Evolutionary conservation across 2,888 invertebrate species (phyloP), one percentile per base, ranked within the genome.

Genomic region (Diaphora mendica): DNA sequence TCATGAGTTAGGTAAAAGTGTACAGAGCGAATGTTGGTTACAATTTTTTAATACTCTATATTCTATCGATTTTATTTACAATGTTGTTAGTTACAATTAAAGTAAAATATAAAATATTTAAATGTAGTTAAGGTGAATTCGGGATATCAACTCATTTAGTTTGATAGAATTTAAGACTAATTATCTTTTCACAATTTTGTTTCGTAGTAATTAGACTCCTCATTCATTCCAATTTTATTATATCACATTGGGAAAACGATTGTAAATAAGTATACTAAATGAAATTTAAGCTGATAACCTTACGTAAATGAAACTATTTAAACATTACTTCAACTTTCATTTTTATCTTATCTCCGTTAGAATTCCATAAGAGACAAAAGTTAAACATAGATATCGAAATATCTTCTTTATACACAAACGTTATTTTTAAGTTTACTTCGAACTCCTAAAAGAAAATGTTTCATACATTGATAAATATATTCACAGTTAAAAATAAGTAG

Each of bases 401-500:
- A 30, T 17, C 30, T 62, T 62, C 30, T 62, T 15, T 17, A 17
- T 62, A 7, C 59, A 59, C 59, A 59, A 59, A 13, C 59, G 26
- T 30, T 59, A 13, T 26, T 59, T 59, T 59, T 59, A 11, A 51
- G 7, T 51, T 51, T 51, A 48, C 48, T 48, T 20, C 23, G 51
- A 51, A 20, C 48, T 51, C 23, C 51, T 51, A 23, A 20, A 51
- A 48, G 0, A 51, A 23, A 59, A 2, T 62, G 17, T 30, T 62
- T 4, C 17, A 39, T n/a, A 1, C 20, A 17, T 17, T 59, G 59
- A 68, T 51, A 33, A 17, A 2, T 13, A 11, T 66, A 64, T 72
- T 71, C 55, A 70, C 1, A 23, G 75, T 67, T 82, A 82, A 67
- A 78, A 80, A 78, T 82, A 82, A 72, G 33, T 59, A 35, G 33